These are phyloP conservation scores for Limnephilus rhombicus DNA, from an alignment of 2,888 invertebrate genomes.

Conservation along the genomic window DNA sequence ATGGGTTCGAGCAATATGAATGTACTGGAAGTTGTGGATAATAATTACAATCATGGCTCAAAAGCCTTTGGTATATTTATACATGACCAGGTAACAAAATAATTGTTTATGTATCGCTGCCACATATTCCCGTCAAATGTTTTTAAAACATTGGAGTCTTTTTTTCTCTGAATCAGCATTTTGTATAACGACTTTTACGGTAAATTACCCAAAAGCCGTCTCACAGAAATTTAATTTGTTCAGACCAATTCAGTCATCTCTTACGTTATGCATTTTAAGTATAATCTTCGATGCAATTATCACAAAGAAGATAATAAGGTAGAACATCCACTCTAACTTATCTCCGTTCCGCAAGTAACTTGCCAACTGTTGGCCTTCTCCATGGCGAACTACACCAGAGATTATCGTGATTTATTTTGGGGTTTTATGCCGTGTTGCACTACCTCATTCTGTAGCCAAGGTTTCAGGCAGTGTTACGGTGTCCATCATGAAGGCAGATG, in stretches of 20 bases:
- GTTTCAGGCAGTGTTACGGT: too few species aligned
- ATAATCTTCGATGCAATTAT: not conserved
- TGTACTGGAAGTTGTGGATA: not conserved
- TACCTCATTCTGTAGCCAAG: too few species aligned
- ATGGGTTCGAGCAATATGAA: not conserved
- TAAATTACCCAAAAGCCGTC: not conserved
- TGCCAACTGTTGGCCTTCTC: not conserved
- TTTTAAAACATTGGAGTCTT: constrained; percentile 5
- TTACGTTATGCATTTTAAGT: not conserved
- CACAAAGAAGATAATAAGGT: not conserved
- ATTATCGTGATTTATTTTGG: too few species aligned
- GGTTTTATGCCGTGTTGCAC: too few species aligned
- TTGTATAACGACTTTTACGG: not conserved
- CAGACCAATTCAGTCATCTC: not conserved
- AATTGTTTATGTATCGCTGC: not conserved
- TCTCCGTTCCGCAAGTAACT: not conserved
- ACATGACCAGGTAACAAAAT: not conserved
- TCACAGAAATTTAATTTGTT: not conserved
- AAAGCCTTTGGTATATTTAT: not conserved
- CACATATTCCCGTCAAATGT: not conserved
- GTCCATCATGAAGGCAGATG: too few species aligned
- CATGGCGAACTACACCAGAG: not conserved
- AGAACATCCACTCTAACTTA: not conserved
- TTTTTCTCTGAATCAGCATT: not conserved
- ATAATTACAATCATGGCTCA: not conserved